Evolutionary conservation across 2,113 vertebrate genomes (phyloP).

Genomic region (Pedetes capensis): DNA sequence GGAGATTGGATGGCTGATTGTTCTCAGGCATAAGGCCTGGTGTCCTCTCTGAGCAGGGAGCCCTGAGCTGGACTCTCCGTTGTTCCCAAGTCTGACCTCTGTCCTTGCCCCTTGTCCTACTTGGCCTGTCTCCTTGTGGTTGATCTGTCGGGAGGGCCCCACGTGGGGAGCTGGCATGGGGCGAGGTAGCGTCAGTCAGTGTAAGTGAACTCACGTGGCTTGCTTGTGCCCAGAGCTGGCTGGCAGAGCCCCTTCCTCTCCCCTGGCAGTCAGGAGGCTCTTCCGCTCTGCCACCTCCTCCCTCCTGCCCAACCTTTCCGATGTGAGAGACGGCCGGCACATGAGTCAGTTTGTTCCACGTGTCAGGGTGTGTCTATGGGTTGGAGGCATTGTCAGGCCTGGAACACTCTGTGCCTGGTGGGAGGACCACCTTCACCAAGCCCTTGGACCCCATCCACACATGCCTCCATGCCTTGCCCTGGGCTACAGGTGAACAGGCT

Average conservation of each 20-base stretch:
- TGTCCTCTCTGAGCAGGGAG: background rate
- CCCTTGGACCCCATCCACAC: background rate
- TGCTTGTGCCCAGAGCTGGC: constrained; percentile 13
- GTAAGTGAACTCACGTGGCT: background rate
- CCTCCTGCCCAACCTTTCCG: background rate
- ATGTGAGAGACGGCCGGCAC: background rate
- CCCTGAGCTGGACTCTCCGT: background rate
- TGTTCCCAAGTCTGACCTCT: background rate
- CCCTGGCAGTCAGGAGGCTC: background rate
- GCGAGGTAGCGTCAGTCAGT: background rate
- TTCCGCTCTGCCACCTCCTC: background rate
- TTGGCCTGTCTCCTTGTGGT: constrained; percentile 14
- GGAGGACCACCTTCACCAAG: background rate
- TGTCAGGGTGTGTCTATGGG: background rate
- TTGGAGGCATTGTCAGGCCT: background rate
- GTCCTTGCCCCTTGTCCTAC: background rate
- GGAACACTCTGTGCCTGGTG: background rate
- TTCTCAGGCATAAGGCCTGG: background rate
- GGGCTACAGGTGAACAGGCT: constrained; percentile 1
- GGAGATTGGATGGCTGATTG: background rate
- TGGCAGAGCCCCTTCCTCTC: constrained; percentile 22
- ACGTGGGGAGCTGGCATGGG: background rate
- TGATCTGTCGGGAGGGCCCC: background rate
- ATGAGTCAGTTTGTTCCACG: background rate
- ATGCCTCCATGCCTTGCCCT: background rate